Evolutionary conservation across 2,113 vertebrate genomes (phyloP).

Genomic region (Heterotis niloticus): DNA sequence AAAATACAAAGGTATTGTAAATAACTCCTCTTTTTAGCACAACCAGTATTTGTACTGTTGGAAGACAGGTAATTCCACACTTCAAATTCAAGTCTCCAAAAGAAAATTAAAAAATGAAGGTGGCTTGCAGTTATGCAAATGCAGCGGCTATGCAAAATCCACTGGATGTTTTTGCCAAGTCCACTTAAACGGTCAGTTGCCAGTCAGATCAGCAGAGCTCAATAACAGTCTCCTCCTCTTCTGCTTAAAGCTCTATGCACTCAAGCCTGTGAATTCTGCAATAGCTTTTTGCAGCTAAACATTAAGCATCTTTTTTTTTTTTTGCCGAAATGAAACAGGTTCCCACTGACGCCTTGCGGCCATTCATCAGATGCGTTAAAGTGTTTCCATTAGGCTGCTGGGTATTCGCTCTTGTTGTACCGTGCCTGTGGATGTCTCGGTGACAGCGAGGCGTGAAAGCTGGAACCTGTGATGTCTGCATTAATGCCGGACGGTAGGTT

Average conservation of each 20-base stretch:
- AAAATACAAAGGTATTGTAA: too few species aligned
- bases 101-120: too few species aligned
- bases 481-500: too few species aligned
- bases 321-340: background rate
- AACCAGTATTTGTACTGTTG: too few species aligned
- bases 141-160: background rate
- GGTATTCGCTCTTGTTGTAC: background rate
- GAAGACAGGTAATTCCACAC: too few species aligned
- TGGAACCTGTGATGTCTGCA: too few species aligned
- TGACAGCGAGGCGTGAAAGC: too few species aligned
- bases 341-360: background rate
- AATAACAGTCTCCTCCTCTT: background rate
- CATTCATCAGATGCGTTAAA: background rate
- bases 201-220: background rate
- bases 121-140: too few species aligned
- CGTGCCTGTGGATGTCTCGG: too few species aligned
- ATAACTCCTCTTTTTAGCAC: too few species aligned
- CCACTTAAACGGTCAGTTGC: background rate
- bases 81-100: too few species aligned
- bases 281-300: slow-evolving; percentile 4
- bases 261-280: background rate
- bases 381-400: background rate
- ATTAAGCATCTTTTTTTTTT: slow-evolving; percentile 14
- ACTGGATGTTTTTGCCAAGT: background rate
- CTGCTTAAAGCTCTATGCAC: background rate